Base-by-base conservation (phyloP, 23 tunicate species). In the Diplosoma virens region DNA sequence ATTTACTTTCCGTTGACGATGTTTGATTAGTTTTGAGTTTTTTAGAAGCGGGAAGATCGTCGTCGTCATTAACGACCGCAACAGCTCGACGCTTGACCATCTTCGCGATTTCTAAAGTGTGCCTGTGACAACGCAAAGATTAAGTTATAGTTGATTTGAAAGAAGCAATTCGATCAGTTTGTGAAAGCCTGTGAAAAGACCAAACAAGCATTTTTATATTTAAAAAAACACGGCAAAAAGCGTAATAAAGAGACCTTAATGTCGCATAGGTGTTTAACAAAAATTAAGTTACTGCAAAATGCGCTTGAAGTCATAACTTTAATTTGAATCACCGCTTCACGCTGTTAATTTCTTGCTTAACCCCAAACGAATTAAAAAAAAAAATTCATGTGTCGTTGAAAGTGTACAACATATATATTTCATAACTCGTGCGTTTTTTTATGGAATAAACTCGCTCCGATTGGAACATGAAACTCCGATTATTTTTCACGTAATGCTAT, bases 81-180 rank as follows among this genome's bases (percentile, higher is more conserved):
- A 33, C 61, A 24, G 66, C 32, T 29, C 75, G 80, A n/a, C 89
- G 78, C 61, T 90, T 90, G 6, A 90, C 84, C 18, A 90, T 41
- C 9, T 83, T 61, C 3, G 97, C 97, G 33, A 90, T 90, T 58
- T 90, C 97, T 67, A 90, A 77, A 36, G 78, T 68, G 56, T 37
- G 84, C 35, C 97, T 90, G 79, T 18, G 53, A 41, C 20, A 7
- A 56, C 36, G 22, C 16, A 1, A 0, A 11, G 0, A 11, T 41
- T 14, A 41, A 41, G 50, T 9, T 7, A 41, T 41, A 14, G 9
- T 20, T 55, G 63, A 55, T 22, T 55, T 55, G 20, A 55, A 55
- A 11, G 24, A 25, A 22, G 24, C 17, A 11, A 55, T 55, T 14
- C 24, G 24, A 55, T 4, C 63, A 14, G 6, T 11, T 11, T 4